Base-by-base conservation (phyloP, 2,888 invertebrate species). In the Melanotus villosus region DNA sequence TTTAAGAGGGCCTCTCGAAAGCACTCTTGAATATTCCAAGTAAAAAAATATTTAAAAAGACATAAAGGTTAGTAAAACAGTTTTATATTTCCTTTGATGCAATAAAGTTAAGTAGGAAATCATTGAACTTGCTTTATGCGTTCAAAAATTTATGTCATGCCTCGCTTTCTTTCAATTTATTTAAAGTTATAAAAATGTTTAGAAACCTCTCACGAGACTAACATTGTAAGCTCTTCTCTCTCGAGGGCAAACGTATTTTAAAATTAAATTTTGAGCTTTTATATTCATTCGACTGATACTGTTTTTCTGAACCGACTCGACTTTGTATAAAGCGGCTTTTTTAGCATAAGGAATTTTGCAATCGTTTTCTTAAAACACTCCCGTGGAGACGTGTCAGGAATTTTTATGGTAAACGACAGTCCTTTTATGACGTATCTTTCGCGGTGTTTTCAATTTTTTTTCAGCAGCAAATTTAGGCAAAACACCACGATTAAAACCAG, bases 111-210 rank as follows among this genome's bases (percentile, higher is more conserved):
- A 41, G 41, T 14, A n/a, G n/a, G 41, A 41, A 34, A 41, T 1
- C 6, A 1, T 7, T 2, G 2, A 18, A 41, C 14, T 41, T 41
- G 41, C 5, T 41, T 18, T 18, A 41, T 5, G 41, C 7, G 12
- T 14, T 14, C 1, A 41, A 41, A 1, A 14, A 38, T 38, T 38
- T 38, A n/a, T 9, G 12, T 14, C 12, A 38, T 38, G 12, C 12
- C 12, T 41, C 16, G 18, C 26, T 57, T 41, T 38, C 10, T n/a
- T 23, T 47, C 23, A 47, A 47, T 47, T 18, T 47, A 23, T 47
- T 47, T 47, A 21, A 47, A 47, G 47, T 23, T 47, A 41, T 18
- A 41, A 41, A 6, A 41, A 41, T 16, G 41, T 16, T 9, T 2
- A 18, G 36, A 14, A 41, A 9, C 12, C 16, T 41, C 18, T 41